Base-by-base conservation (phyloP, 2,888 invertebrate species). In the Dasysyrphus tricinctus region DNA sequence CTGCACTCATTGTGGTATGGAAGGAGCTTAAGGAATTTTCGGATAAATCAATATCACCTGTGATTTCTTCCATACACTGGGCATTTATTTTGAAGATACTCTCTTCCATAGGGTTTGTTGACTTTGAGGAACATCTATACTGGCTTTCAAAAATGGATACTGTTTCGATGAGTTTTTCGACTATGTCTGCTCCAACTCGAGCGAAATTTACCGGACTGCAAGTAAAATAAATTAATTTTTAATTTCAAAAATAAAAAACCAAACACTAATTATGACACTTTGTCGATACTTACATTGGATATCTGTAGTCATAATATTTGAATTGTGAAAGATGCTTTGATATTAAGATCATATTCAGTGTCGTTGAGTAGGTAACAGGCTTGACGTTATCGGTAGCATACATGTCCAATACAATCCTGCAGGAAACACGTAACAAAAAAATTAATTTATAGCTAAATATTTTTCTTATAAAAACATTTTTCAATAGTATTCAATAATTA, bases 331-430 rank as follows among this genome's bases (percentile, higher is more conserved):
- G 84, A n/a, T 90, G 84, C 19, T 90, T 90, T 0, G 91, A 91
- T 75, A 92, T 89, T 47, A 92, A 90, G 82, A 92, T 87, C 91
- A 92, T 92, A 73, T 92, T 92, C 8, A 92, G 88, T 56, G 91
- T 90, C 44, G 91, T 91, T 37, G 92, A 92, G 80, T 92, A 92
- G 59, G 90, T 90, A 56, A 92, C 89, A 14, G 89, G 83, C 59
- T 91, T 89, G 5, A 90, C 89, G 44, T 90, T 88, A n/a, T 89
- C 88, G 39, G 88, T 86, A 3, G 91, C 90, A 79, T 91, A 92
- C 90, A 92, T 91, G 88, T 92, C 91, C 32, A 92, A 90, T 54
- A 92, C 90, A 82, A 92, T 92, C 77, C 92, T 92, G 65, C 3
- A 80, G 11, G 16, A 69, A 69, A 16, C 24, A 61, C n/a, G n/a